These are phyloP conservation scores for Brachypalpus laphriformis DNA, from an alignment of 2,888 invertebrate genomes.

Conservation along the genomic window DNA sequence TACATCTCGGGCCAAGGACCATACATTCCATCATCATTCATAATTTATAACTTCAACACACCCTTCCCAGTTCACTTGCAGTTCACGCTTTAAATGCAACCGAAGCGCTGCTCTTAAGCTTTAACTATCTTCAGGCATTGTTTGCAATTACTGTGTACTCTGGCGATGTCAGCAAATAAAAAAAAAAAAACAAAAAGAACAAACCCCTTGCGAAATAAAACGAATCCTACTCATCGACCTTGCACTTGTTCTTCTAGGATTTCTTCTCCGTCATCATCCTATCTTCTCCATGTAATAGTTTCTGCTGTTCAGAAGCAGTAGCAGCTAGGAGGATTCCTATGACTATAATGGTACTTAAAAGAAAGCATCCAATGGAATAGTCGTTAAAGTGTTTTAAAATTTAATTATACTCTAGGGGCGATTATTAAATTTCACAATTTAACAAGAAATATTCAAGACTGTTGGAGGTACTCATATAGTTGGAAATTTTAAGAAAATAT, in stretches of 20 bases:
- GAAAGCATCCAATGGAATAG: conserved; percentile 46
- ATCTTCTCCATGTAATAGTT: conserved; percentile 4
- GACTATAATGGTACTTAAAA: conserved; percentile 47
- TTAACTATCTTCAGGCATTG: conserved; percentile 37
- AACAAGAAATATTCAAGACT: conserved; percentile 4
- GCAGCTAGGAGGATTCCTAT: not conserved
- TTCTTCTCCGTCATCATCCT: conserved; percentile 41
- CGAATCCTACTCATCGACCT: conserved; percentile 52
- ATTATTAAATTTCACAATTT: conserved; percentile 63
- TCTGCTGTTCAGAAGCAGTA: not conserved
- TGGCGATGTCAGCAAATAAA: conserved; percentile 9
- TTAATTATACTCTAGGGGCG: conserved; percentile 52
- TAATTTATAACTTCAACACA: not conserved
- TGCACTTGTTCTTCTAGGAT: conserved; percentile 69
- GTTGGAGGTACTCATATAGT: not conserved
- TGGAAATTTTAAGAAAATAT: not conserved
- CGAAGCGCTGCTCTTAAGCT: not conserved
- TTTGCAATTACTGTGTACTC: conserved; percentile 46
- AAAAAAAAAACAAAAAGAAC: not conserved
- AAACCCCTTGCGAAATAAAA: conserved; percentile 26
- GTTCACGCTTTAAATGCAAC: not conserved
- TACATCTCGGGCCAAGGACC: not conserved
- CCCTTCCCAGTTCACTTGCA: too few relatives aligned
- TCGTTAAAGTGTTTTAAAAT: conserved; percentile 66
- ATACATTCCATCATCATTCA: not conserved